Percentiles rank a stretch among this genome's conserved stretches.
phyloP scores from a whole-genome alignment of 2,888 invertebrate genomes.

The Deroplatys truncata region DNA sequence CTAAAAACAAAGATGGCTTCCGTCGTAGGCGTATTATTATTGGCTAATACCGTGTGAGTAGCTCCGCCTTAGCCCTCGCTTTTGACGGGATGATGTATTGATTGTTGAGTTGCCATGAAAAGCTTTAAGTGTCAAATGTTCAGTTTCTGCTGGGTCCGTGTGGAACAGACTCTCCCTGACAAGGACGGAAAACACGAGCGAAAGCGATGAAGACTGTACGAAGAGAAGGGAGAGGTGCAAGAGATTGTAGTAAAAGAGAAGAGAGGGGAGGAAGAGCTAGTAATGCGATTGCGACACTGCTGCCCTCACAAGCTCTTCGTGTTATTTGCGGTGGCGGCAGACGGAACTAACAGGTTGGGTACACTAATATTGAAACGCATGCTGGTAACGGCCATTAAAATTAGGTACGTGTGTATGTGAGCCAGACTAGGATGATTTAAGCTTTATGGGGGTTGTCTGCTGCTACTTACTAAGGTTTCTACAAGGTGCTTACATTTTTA shows the following conservation, averaged over 20 bases:
- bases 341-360: not conserved
- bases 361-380: not conserved
- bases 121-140: constrained; percentile 33
- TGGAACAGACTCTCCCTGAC: constrained; percentile 29
- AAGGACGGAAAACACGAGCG: constrained; percentile 22
- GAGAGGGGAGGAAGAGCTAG: constrained; percentile 28
- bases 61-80: constrained; percentile 55
- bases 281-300: not conserved
- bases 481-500: constrained; percentile 41
- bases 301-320: not conserved
- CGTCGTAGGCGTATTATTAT: constrained; percentile 54
- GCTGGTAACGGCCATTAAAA: constrained; percentile 18
- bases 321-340: constrained; percentile 1
- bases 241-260: constrained; percentile 1
- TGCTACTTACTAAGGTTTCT: constrained; percentile 44
- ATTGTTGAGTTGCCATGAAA: constrained; percentile 41
- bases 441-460: constrained; percentile 18
- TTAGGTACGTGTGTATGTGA: constrained; percentile 6
- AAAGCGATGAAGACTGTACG: constrained; percentile 1
- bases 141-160: constrained; percentile 1
- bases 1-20: constrained; percentile 51
- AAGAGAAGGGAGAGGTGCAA: not conserved
- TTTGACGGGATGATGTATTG: constrained; percentile 57
- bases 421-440: constrained; percentile 23
- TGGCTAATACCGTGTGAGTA: constrained; percentile 54